Evolutionary conservation across 2,113 vertebrate species (phyloP), one percentile per base, ranked within the genome.

Genomic region (Theropithecus gelada): DNA sequence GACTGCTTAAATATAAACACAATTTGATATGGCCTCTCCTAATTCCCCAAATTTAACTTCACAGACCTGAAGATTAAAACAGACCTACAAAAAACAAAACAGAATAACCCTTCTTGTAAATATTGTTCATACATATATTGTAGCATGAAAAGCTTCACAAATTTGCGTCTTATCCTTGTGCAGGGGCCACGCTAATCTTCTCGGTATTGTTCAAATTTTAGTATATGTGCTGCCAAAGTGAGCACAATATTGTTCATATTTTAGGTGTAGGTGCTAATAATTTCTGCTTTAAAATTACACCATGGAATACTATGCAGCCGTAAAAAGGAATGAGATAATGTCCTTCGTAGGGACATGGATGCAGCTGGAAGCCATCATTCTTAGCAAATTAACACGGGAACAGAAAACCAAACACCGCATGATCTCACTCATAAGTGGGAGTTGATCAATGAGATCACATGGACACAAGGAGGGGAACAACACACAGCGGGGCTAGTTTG

Each of bases 1-100:
- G 87, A 83, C 12, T 88, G n/a, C 94, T 94, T 92, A 93, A 73
- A 45, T 52, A 90, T 25, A 93, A 88, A 72, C 78, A 96, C 73
- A 89, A 82, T 93, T n/a, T 83, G n/a, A 38, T 72, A 81, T 55
- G 12, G 38, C 55, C 57, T 70, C 30, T 85, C 48, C 55, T 43
- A 80, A 30, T 87, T 93, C 4, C 30, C 68, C 18, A 86, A 86
- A 92, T 80, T 96, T 59, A 59, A 83, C 43, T 79, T 88, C 27
- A 96, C 2, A 79, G 55, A 89, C 6, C 25, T 73, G 43, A 88
- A 96, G 94, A 96, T 73, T 82, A 88, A 96, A 94, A 68, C 32
- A 61, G 55, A 23, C 64, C 38, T 82, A 80, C 6, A 92, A 88
- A 75, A 82, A 93, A 32, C 43, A 84, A 81, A 7, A 30, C 75